Evolutionary conservation across 2,113 vertebrate species (phyloP), one percentile per base, ranked within the genome.

Genomic region (Heloderma charlesbogerti): DNA sequence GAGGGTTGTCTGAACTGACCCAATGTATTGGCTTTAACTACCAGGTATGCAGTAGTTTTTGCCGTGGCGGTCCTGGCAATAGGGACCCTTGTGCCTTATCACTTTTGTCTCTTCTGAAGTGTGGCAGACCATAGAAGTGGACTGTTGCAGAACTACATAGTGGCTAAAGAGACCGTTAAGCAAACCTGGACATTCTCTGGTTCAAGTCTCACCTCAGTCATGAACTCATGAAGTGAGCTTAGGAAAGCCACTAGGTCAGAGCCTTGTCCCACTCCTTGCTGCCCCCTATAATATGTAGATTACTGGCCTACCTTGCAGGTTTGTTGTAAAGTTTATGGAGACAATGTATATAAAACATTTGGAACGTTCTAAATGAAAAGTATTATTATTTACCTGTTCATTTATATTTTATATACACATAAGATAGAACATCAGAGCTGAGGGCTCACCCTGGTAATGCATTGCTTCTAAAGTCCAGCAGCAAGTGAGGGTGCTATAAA

Each of bases 381-480:
- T n/a, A 45, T 37, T 48, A 45, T 80, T 88, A n/a, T 78, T 9
- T 77, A 31, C 37, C 8, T 90, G 4, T 3, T 18, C 48, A 3
- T 27, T 0, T 82, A 72, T 90, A 84, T 2, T 40, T 93, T 31
- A 57, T n/a, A 63, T 87, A 45, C 0, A 86, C 37, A 16, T 25
- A 92, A 57, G 48, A 86, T 88, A 87, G 29, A 51, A 78, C 77
- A 45, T 63, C 90, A 92, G 91, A 91, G 86, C 1, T 79, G 51
- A 18, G 71, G 18, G 57, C 43, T 75, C 45, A 25, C 66, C 37
- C 7, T 4, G 34, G 1, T 45, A 37, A 90, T 43, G 40, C 48
- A 82, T 92, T 67, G 43, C 71, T 91, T 89, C 60, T 83, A 93
- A 88, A 88, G 45, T 92, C 77, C 83, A 12, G 31, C 37, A 71